phyloP scores from a whole-genome alignment of 2,113 vertebrate genomes.

The Pteruthius melanotis region DNA sequence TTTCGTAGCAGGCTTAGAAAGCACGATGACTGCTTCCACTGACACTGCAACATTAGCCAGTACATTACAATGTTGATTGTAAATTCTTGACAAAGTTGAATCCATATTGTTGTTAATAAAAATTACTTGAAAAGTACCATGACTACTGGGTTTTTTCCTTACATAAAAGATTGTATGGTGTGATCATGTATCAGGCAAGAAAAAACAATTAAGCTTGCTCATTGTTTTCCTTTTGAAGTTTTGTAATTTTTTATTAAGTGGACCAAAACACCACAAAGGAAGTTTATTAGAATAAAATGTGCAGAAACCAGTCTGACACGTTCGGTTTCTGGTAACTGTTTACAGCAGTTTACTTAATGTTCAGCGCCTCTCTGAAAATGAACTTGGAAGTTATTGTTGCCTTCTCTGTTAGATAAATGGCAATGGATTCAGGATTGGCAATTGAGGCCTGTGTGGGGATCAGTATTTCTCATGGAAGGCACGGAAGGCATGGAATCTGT shows the following conservation, averaged over 20 bases:
- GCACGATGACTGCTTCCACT: constrained; percentile 44
- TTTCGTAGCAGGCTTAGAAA: not conserved
- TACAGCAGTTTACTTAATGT: not conserved
- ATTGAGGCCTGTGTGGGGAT: rapidly evolving
- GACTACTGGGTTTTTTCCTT: not conserved
- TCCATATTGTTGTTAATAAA: constrained; percentile 75
- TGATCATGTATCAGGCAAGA: not conserved
- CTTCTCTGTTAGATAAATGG: not conserved
- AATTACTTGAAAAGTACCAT: constrained; percentile 29
- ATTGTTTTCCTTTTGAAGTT: not conserved
- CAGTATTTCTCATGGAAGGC: not conserved
- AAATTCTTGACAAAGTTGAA: constrained; percentile 66
- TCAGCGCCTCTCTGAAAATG: not conserved
- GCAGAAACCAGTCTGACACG: not conserved
- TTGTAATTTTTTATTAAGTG: not conserved
- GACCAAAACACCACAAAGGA: not conserved
- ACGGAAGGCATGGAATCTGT: too few species aligned
- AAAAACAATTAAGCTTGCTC: not conserved
- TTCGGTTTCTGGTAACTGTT: not conserved
- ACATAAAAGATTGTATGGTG: not conserved
- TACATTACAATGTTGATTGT: constrained; percentile 65
- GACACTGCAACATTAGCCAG: constrained; percentile 57
- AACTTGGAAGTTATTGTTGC: not conserved
- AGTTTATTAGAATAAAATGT: not conserved
- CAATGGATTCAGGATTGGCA: not conserved